Percentiles rank a stretch among this genome's conserved stretches.
Conservation (phyloP, 2,888 invertebrate genomes). For the Lepidochitona cinerea region DNA sequence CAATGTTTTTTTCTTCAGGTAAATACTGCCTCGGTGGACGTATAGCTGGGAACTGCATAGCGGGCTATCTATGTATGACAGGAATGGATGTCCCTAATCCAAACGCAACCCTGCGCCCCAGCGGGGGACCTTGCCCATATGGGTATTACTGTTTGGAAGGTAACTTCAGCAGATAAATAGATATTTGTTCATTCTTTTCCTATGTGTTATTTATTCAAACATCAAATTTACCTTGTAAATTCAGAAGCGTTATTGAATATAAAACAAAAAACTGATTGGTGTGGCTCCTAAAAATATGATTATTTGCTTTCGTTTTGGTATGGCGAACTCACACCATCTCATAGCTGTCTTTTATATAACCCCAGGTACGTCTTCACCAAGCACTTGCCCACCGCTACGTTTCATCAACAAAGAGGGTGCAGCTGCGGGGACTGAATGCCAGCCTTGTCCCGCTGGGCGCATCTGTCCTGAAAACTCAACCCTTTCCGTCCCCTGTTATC, state of each 20-base stretch:
- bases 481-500: conserved; percentile 59
- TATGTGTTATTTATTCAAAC: not conserved
- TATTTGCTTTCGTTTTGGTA: no score
- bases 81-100: conserved; percentile 56
- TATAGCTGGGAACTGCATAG: conserved; percentile 59
- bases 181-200: no score
- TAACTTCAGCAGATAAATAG: conserved; percentile 4
- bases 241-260: not conserved
- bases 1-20: conserved; percentile 40
- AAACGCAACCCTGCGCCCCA: conserved; percentile 36
- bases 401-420: conserved; percentile 65
- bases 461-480: conserved; percentile 62
- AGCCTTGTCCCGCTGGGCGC: conserved; percentile 63
- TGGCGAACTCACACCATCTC: not conserved
- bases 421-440: conserved; percentile 50
- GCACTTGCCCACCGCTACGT: conserved; percentile 45
- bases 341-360: not conserved
- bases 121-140: conserved; percentile 61
- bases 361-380: conserved; percentile 48
- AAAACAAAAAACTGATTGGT: not conserved
- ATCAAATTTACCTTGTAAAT: no score
- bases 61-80: conserved; percentile 59
- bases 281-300: not conserved
- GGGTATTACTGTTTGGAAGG: conserved; percentile 66
- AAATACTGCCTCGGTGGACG: conserved; percentile 63